Base-by-base conservation (phyloP, 1,140 invertebrate genomes). In the Pachyrhynchus sulphureomaculatus region DNA sequence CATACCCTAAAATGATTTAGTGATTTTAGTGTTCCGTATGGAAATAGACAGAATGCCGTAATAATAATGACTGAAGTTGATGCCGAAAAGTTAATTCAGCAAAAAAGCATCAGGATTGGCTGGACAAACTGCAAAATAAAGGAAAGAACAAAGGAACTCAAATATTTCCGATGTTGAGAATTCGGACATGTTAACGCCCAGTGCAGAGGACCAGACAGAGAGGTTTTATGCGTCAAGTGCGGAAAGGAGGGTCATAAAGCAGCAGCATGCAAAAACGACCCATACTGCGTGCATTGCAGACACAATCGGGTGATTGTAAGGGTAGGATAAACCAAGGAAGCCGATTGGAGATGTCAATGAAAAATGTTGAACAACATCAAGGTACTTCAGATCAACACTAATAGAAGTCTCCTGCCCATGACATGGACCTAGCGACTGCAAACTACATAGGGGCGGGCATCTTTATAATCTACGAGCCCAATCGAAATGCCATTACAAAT, bases 131-230 rank as follows among this genome's bases (percentile, higher is more conserved):
- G 52, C 20, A 21, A 32, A 0, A 10, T 56, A 9, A 37, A 21
- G n/a, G 21, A 13, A 21, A 26, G 34, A 18, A 36, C 32, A 29
- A 39, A 23, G 1, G 18, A 41, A 0, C 3, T 39, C 1, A 56
- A 33, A 34, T 62, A 44, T 15, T 62, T 34, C 20, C 48, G 45
- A 18, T 63, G 61, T 17, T 33, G 57, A 1, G 45, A 44, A 15
- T 51, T 42, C 23, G 61, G 53, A 4, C 53, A 63, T 20, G 26
- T 29, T 12, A 41, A 4, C 4, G n/a, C 4, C 0, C 32, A 39
- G 24, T 62, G 52, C 20, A 55, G 1, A 13, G 60, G 60, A 5
- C 4, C 1, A 34, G 60, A 62, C 5, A 37, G 23, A 15, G 2
- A 12, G 2, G 29, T 32, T 1, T 4, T 8, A 2, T 63, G 61